Evolutionary conservation across 1,140 invertebrate species (phyloP).

Genomic region (Spodoptera frugiperda): DNA sequence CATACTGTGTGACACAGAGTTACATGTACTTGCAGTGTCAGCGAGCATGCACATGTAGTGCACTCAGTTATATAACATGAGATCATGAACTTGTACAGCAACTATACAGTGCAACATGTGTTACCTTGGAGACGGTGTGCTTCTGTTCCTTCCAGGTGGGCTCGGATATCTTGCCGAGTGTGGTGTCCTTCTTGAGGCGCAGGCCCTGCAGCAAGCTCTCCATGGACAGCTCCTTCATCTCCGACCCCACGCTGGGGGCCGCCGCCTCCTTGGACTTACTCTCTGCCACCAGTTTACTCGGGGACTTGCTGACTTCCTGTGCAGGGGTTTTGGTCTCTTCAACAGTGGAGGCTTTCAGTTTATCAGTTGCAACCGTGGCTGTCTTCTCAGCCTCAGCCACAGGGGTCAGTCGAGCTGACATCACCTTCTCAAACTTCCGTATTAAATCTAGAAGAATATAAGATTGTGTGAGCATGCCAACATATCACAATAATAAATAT

Average conservation of each 20-base stretch:
- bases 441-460: constrained; percentile 70
- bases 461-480: no score
- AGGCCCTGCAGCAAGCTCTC: constrained; percentile 76
- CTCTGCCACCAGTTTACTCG: neutral
- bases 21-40: no score
- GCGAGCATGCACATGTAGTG: no score
- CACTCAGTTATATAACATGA: no score
- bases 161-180: constrained; percentile 80
- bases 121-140: constrained; percentile 76
- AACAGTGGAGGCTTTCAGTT: constrained; percentile 60
- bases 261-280: constrained; percentile 61
- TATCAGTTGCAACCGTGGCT: neutral
- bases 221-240: constrained; percentile 74
- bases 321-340: constrained; percentile 52
- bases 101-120: neutral
- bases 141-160: constrained; percentile 77
- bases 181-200: constrained; percentile 76
- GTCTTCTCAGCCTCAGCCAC: neutral
- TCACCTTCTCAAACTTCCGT: constrained; percentile 62
- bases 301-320: no score
- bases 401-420: constrained; percentile 23
- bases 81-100: no score
- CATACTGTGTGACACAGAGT: no score
- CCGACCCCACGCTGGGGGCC: constrained; percentile 61
- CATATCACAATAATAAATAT: no score